Base-by-base conservation (phyloP, 2,113 vertebrate genomes). In the Hipposideros armiger region DNA sequence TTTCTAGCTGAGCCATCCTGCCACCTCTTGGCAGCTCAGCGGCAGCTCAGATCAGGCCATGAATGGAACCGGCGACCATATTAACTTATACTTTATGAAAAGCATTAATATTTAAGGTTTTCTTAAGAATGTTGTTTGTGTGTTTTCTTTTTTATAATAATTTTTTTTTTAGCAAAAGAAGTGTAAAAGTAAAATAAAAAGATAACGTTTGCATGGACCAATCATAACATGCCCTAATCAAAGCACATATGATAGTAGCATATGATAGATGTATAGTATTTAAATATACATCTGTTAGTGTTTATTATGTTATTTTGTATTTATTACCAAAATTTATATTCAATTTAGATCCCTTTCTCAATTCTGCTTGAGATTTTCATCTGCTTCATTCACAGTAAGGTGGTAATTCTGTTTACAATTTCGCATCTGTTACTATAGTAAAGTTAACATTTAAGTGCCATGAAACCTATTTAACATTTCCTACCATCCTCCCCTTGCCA, bases 221-320 rank as follows among this genome's bases (percentile, higher is more conserved):
- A 69, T 93, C 5, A 9, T n/a, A 66, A 52, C 3, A 2, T 54
- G 2, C 40, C 16, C 4, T 86, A 36, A 50, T 36, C 36, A 86
- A 66, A 90, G 14, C 50, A 22, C 28, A 30, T 67, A 11, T 58
- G 24, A 78, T 58, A 82, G n/a, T 93, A 22, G 13, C 4, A 32
- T 32, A 45, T 26, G 62, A 72, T 86, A 54, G 54, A 47, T 72
- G 20, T 36, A 4, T 36, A 67, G 58, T 78, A 42, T 54, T 50
- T 93, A 83, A 74, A 52, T 81, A 80, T 5, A 62, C 11, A 17
- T 88, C 62, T 72, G 17, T 50, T 66, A 54, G 4, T 56, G 22
- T 83, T 83, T 77, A 52, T 32, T 60, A 7, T 74, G 5, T 83
- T 81, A 64, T 14, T 42, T 93, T 95, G 52, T 7, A 67, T 97